These are phyloP conservation scores for Toxostoma redivivum DNA, from an alignment of 2,113 vertebrate genomes.

Conservation along the genomic window DNA sequence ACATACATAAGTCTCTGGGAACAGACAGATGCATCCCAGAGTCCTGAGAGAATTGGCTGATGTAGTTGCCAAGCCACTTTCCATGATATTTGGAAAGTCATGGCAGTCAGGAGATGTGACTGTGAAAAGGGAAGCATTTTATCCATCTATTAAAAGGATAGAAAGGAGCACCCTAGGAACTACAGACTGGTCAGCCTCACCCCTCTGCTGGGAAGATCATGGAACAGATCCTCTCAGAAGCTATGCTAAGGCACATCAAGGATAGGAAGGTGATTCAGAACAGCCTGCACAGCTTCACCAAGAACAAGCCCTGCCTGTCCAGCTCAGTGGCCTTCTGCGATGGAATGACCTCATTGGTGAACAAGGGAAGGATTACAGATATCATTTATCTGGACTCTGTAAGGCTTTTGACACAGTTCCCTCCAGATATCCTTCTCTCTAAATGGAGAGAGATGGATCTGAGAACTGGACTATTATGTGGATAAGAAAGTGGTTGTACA, in stretches of 20 bases:
- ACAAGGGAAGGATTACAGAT: background rate
- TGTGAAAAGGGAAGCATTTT: background rate
- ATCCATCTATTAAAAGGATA: background rate
- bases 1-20: background rate
- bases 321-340: background rate
- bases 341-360: background rate
- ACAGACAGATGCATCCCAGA: background rate
- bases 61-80: background rate
- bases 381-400: background rate
- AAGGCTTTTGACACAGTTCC: background rate
- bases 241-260: background rate
- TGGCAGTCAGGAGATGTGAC: too few species aligned
- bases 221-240: background rate
- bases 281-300: background rate
- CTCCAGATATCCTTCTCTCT: background rate
- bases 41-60: background rate
- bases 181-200: background rate
- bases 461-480: background rate
- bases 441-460: background rate
- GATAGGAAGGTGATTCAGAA: background rate
- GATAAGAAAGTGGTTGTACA: background rate
- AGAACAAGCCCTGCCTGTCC: background rate
- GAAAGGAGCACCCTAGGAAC: background rate
- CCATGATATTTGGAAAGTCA: background rate
- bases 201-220: background rate